phyloP scores from a whole-genome alignment of 1,140 invertebrate species.

The Mamestra configurata region DNA sequence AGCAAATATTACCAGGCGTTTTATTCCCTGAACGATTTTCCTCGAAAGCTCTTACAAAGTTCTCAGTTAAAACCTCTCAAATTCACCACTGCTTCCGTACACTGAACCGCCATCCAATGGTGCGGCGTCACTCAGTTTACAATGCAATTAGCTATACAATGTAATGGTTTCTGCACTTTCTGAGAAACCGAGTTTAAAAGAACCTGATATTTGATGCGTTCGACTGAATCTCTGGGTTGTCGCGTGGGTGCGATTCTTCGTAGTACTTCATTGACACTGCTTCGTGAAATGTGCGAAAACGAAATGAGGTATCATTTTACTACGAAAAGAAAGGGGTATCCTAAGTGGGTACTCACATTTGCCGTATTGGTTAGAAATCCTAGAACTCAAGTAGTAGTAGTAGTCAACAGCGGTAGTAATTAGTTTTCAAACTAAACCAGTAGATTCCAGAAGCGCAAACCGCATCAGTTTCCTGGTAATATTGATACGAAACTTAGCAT shows the following conservation, averaged over 20 bases:
- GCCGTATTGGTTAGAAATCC: neutral
- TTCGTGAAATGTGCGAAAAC: neutral
- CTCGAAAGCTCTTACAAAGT: neutral
- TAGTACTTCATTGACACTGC: neutral
- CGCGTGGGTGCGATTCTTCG: constrained; percentile 16
- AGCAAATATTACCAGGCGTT: neutral
- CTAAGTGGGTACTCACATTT: neutral
- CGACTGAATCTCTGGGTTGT: constrained; percentile 4
- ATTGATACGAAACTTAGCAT: neutral
- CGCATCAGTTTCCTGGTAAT: neutral
- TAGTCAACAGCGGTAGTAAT: neutral
- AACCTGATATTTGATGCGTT: constrained; percentile 26
- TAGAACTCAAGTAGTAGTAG: too few relatives aligned
- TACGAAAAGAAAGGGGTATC: neutral
- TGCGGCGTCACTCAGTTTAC: constrained; percentile 29
- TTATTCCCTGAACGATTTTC: neutral
- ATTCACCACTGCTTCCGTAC: neutral
- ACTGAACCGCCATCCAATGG: neutral
- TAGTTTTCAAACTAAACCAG: neutral
- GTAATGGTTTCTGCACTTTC: constrained; percentile 39
- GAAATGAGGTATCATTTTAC: neutral
- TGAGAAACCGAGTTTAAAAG: constrained; percentile 17
- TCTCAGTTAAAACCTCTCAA: neutral
- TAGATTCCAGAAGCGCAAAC: neutral
- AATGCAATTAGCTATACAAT: constrained; percentile 33